Conservation (phyloP, 1,140 invertebrate species). For the Brachionus rotundiformis region DNA sequence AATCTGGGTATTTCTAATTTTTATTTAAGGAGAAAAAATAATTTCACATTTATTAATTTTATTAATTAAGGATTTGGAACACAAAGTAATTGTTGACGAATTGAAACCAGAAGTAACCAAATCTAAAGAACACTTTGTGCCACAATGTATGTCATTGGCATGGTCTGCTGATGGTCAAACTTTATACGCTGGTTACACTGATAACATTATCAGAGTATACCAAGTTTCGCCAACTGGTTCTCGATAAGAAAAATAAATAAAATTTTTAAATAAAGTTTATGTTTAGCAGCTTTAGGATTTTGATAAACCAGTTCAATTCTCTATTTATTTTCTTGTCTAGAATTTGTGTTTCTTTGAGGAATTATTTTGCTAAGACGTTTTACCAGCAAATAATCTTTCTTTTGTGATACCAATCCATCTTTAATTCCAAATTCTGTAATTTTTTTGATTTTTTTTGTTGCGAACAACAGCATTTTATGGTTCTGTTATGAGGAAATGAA, state of each 20-base stretch:
- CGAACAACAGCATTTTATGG: not conserved
- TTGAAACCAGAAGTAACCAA: slow-evolving; percentile 86
- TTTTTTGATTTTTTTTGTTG: not conserved
- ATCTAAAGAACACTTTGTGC: slow-evolving; percentile 67
- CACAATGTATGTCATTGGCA: slow-evolving; percentile 92
- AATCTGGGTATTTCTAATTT: slow-evolving; percentile 78
- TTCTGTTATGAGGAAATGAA: not conserved
- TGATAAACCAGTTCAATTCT: not conserved
- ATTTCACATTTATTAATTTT: slow-evolving; percentile 52
- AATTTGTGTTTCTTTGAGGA: not conserved
- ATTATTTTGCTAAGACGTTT: not conserved
- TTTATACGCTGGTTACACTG: slow-evolving; percentile 96
- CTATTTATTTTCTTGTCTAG: not conserved
- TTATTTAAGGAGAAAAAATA: slow-evolving; percentile 51
- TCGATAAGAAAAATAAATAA: slow-evolving; percentile 27
- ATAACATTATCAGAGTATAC: slow-evolving; percentile 92
- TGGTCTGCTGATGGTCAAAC: slow-evolving; percentile 99
- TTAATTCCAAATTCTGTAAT: not conserved
- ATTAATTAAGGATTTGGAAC: slow-evolving; percentile 82
- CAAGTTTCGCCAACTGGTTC: slow-evolving; percentile 38
- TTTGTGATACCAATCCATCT: not conserved
- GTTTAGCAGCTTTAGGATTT: slow-evolving; percentile 1
- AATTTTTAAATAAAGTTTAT: slow-evolving; percentile 29
- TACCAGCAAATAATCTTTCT: not conserved
- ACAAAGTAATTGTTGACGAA: slow-evolving; percentile 98